Evolutionary conservation across 2,797 vertebrate genomes (phyloP), one percentile per base, ranked within the genome.

Genomic region (Chaenodraco wilsoni): DNA sequence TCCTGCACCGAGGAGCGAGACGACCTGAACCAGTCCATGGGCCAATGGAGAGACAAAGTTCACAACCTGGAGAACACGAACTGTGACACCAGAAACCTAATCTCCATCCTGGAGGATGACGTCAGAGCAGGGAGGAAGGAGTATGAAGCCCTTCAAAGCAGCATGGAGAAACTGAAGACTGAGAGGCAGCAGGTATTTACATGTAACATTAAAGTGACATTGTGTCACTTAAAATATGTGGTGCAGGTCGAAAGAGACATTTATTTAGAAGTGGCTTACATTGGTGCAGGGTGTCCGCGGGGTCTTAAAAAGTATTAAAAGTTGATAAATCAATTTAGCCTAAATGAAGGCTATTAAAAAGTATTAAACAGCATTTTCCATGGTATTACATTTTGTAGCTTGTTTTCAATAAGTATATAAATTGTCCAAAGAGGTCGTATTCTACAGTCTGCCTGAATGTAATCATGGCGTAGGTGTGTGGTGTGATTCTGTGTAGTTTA

Each of bases 41-140:
- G 88, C 52, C 95, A 86, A 6, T 92, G 94, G 89, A 93, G 91
- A 82, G 93, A 92, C 49, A 94, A 93, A 67, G 87, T 95, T 54
- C 84, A 89, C 63, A 86, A 90, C 46, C 78, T 96, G 13, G 95
- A 97, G 77, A 93, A 93, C 65, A 64, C 72, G 7, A 93, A 93
- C 68, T 17, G 45, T 4, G 91, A 95, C 75, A 91, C 91, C 76
- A 85, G 90, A 67, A 89, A 87, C 81, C 86, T 95, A 0, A 90
- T 95, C 59, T 89, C 91, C 68, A 90, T 88, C 56, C 78, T 96
- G 73, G 95, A 96, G 79, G 88, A 90, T 0, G 95, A 97, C 86
- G 76, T 95, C 66, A 92, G 90, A 67, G 81, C 82, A 1, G 92
- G 92, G 69, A 88, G 71, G 70, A 92, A 81, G 48, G 85, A 95